Percentiles rank a stretch among this genome's conserved stretches.
phyloP scores from a whole-genome alignment of 2,888 invertebrate species.

The Machimus rusticus region DNA sequence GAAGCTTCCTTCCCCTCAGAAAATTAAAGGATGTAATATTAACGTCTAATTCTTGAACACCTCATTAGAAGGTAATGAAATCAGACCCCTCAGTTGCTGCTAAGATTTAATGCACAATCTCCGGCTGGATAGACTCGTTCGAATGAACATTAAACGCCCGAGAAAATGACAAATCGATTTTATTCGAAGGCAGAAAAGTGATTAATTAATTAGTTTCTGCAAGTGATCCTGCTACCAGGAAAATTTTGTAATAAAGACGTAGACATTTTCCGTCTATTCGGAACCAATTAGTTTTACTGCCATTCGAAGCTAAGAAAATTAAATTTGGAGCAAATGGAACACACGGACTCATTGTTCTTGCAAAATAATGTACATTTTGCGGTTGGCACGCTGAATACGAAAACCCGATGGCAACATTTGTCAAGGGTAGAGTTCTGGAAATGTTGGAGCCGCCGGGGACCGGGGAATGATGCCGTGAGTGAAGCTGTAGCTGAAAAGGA shows the following conservation, averaged over 20 bases:
- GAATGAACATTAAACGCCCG: background rate
- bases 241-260: background rate
- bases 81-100: background rate
- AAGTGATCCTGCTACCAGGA: background rate
- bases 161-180: background rate
- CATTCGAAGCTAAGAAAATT: background rate
- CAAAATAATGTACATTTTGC: background rate
- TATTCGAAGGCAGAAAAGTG: background rate
- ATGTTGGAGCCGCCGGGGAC: too few species aligned
- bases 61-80: background rate
- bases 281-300: background rate
- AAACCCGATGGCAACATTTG: background rate
- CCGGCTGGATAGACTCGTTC: background rate
- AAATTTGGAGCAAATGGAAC: background rate
- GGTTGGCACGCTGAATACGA: background rate
- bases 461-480: background rate
- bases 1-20: background rate
- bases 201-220: background rate
- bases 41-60: background rate
- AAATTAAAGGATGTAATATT: background rate
- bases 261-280: background rate
- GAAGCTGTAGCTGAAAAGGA: background rate
- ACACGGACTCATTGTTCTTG: background rate
- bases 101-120: background rate
- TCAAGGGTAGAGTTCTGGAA: background rate